Evolutionary conservation across 2,113 vertebrate species (phyloP), one percentile per base, ranked within the genome.

Genomic region (Perognathus longimembris): DNA sequence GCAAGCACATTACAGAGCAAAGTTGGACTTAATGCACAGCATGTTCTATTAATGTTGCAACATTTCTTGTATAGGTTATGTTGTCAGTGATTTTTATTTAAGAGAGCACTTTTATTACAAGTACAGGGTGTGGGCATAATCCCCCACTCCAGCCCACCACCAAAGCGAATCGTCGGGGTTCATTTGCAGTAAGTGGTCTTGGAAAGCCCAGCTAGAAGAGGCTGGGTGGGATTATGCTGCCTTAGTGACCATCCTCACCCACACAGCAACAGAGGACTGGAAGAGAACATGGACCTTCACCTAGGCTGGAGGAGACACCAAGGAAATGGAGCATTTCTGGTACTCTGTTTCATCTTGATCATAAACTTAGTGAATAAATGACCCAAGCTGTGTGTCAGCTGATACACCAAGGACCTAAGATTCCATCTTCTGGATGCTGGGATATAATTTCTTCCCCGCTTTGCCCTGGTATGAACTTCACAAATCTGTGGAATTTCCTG

Each of bases 1-100:
- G 94, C 97, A 98, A 97, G 78, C 69, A 91, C 66, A 45, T 93
- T 92, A 90, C 90, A 90, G 64, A 95, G 95, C 97, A 96, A 97
- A 97, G 92, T 83, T 97, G 95, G 90, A 97, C 97, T 97, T 97
- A 97, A 96, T 90, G 92, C 79, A 88, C 7, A 92, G 61, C 95
- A 88, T 96, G 90, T 96, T 98, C 98, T 98, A 98, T 97, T 98
- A 97, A 97, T 92, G 94, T 86, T 96, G 81, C 90, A 93, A 90
- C 95, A 83, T 97, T 97, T 97, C 97, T 92, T 95, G 96, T 95
- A 30, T 92, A 86, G 98, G 97, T 97, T 97, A 97, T 97, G 96
- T 94, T 97, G 92, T 95, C 95, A 92, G 93, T 97, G 97, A 97
- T 98, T 98, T 98, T 98, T 98, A 98, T 98, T 97, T 67, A 95